These are phyloP conservation scores for Drosophila sordidula DNA, from an alignment of 2,888 invertebrate species.

Conservation along the genomic window DNA sequence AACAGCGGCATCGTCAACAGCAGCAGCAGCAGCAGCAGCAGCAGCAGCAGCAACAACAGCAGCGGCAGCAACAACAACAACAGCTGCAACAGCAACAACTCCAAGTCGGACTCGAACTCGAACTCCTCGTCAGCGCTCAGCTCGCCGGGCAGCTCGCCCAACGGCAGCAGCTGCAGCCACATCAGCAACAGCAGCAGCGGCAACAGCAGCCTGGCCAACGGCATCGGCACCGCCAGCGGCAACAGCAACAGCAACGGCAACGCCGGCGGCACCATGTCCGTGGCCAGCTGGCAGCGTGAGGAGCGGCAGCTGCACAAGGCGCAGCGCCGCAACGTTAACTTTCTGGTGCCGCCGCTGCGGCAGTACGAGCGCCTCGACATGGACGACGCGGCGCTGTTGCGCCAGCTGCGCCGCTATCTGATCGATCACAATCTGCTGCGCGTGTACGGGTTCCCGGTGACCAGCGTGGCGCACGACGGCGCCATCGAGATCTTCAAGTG, in stretches of 20 bases:
- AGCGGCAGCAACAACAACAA: conserved; percentile 15
- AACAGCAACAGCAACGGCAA: conserved; percentile 22
- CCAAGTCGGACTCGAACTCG: conserved; percentile 15
- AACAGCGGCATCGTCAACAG: conserved; percentile 26
- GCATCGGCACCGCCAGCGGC: conserved; percentile 38
- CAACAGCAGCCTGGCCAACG: conserved; percentile 1
- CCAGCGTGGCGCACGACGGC: conserved; percentile 87
- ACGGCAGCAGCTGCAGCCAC: conserved; percentile 60
- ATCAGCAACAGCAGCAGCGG: conserved; percentile 29
- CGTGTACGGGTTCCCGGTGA: conserved; percentile 90
- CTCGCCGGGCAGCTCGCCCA: conserved; percentile 78
- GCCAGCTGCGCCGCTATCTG: conserved; percentile 87
- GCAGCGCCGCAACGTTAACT: conserved; percentile 45
- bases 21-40: conserved; percentile 52
- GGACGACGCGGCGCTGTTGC: conserved; percentile 86
- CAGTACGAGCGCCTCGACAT: conserved; percentile 82
- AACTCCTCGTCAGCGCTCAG: conserved; percentile 68
- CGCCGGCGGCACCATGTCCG: neutral
- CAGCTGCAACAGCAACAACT: conserved; percentile 31
- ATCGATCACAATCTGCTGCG: conserved; percentile 88
- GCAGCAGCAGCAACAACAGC: conserved; percentile 34
- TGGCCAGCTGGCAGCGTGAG: conserved; percentile 15
- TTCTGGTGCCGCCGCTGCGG: conserved; percentile 82
- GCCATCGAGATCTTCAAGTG: conserved; percentile 88
- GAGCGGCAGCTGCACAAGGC: conserved; percentile 21